Conservation (phyloP, 2,888 invertebrate genomes). For the Conomelus anceps region DNA sequence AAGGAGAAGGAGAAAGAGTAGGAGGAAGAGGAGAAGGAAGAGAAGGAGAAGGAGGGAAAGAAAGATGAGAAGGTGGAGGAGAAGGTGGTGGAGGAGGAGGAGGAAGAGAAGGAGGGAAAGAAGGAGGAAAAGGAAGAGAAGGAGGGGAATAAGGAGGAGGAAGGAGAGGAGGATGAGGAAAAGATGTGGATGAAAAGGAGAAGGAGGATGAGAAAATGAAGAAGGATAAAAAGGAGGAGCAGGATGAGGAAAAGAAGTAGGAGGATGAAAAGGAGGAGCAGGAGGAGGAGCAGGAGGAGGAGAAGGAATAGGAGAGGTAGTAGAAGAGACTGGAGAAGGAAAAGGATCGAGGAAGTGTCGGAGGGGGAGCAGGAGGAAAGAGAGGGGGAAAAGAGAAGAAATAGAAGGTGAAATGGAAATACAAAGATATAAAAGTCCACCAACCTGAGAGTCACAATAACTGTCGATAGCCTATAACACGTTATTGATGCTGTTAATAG, state of each 20-base stretch:
- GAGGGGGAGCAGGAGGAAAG: not conserved
- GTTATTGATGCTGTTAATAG: too few species aligned
- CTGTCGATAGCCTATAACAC: too few species aligned
- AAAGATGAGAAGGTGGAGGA: not conserved
- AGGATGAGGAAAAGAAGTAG: not conserved
- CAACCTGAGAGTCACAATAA: too few species aligned
- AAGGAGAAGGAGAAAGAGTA: not conserved
- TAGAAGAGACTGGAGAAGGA: not conserved
- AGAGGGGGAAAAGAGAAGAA: too few species aligned
- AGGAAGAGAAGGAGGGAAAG: not conserved
- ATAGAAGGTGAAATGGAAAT: not conserved
- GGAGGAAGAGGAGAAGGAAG: not conserved
- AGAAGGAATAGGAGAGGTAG: not conserved
- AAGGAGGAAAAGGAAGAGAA: not conserved
- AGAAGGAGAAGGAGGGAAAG: not conserved
- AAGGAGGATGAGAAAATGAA: not conserved
- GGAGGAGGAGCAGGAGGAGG: not conserved
- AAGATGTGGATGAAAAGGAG: not conserved
- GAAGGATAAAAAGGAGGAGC: not conserved
- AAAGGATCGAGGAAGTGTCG: not conserved
- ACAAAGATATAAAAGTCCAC: too few species aligned
- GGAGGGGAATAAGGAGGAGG: too few species aligned
- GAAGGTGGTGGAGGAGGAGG: not conserved
- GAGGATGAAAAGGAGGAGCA: not conserved
- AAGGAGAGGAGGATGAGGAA: not conserved